A percentile compares a stretch with the other conserved stretches of the same genome.
Conservation (phyloP, 2,888 invertebrate species). For the Cancer borealis region DNA sequence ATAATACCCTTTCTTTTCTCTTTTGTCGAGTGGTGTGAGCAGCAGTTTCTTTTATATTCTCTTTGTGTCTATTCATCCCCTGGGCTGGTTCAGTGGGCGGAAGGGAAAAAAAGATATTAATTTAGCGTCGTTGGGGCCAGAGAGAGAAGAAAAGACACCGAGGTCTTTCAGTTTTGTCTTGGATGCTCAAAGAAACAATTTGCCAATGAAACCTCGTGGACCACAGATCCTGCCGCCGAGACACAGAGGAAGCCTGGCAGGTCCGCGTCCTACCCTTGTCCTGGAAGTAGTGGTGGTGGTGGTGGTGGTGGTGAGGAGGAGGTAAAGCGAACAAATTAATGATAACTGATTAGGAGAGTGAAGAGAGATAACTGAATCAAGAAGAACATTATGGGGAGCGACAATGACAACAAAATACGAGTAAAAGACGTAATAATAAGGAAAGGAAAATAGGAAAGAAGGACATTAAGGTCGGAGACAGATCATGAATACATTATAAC, state of each 20-base stretch:
- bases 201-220: background rate
- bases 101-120: background rate
- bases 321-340: background rate
- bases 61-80: slow-evolving; percentile 10
- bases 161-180: background rate
- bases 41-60: background rate
- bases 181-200: slow-evolving; percentile 8
- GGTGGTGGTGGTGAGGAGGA: background rate
- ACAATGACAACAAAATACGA: background rate
- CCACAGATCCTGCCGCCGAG: background rate
- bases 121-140: background rate
- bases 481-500: background rate
- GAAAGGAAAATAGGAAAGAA: background rate
- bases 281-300: background rate
- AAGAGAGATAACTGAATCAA: background rate
- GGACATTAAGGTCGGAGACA: background rate
- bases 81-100: background rate
- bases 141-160: background rate
- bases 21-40: background rate
- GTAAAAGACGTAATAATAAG: background rate
- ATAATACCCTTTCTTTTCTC: background rate
- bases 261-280: background rate
- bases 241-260: background rate
- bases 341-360: background rate
- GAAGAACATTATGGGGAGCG: background rate